A percentile compares a stretch with the other conserved stretches of the same genome.
Conservation (phyloP, 2,113 vertebrate genomes). For the Muntiacus reevesi region DNA sequence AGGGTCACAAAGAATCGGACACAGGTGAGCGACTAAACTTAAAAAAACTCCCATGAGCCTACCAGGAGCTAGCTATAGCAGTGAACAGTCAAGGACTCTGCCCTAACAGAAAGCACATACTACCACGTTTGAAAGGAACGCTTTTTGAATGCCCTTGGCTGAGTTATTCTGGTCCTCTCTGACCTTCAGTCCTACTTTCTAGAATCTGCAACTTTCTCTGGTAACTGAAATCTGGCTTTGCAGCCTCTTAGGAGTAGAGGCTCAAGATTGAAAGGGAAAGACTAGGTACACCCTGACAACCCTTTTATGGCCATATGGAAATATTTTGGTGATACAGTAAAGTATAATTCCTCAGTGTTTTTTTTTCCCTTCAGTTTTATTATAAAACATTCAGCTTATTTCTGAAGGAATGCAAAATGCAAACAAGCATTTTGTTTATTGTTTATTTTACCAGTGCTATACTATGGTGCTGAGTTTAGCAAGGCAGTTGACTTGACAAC, state of each 20-base stretch:
- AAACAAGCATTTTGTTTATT: too few species aligned
- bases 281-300: neutral
- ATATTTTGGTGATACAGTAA: neutral
- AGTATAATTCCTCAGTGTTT: neutral
- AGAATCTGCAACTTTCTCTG: neutral
- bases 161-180: neutral
- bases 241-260: neutral
- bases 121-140: neutral
- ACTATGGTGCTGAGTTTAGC: neutral
- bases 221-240: neutral
- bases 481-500: neutral
- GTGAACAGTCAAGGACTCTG: neutral
- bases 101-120: neutral
- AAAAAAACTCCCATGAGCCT: neutral
- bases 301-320: neutral
- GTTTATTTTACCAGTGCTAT: slow-evolving; percentile 9
- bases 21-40: too few species aligned
- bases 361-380: neutral
- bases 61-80: too few species aligned
- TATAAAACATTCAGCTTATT: slow-evolving; percentile 9
- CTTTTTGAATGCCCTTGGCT: neutral
- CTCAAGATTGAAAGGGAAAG: neutral
- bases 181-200: neutral
- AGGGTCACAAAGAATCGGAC: too few species aligned
- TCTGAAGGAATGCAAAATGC: slow-evolving; percentile 28